A percentile compares a stretch with the other conserved stretches of the same genome.
Conservation (phyloP, 2,888 invertebrate genomes). For the Patella depressa region DNA sequence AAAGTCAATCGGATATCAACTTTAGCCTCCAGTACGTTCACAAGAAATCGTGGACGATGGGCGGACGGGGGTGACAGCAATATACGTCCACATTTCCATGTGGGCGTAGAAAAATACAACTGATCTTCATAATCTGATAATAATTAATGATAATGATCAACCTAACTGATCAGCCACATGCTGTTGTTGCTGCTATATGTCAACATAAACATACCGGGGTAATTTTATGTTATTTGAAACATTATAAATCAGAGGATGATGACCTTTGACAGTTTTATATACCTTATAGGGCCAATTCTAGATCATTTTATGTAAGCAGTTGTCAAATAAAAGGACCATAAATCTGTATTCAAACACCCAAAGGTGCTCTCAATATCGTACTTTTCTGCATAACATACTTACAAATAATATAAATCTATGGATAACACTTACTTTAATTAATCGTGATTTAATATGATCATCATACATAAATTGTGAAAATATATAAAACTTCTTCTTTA, state of each 20-base stretch:
- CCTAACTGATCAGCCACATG: not conserved
- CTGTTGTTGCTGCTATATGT: too few relatives aligned
- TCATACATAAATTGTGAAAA: slow-evolving; percentile 98
- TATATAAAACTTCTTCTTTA: slow-evolving; percentile 91
- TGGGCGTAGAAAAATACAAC: not conserved
- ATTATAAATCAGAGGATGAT: too few relatives aligned
- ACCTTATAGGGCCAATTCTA: too few relatives aligned
- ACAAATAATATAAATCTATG: not conserved
- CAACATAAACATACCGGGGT: too few relatives aligned
- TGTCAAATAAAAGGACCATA: not conserved
- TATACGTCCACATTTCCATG: too few relatives aligned
- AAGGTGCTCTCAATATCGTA: not conserved
- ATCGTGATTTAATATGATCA: slow-evolving; percentile 95
- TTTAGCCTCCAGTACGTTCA: too few relatives aligned
- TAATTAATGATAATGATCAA: slow-evolving; percentile 11
- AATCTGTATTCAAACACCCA: not conserved
- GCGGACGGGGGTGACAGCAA: too few relatives aligned
- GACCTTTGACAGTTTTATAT: too few relatives aligned
- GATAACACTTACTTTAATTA: slow-evolving; percentile 78
- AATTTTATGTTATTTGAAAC: too few relatives aligned
- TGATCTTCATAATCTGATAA: not conserved
- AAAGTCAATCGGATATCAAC: too few relatives aligned
- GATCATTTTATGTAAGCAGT: too few relatives aligned
- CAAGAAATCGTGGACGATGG: too few relatives aligned
- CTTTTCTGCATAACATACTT: not conserved